These are phyloP conservation scores for Bettongia penicillata DNA, from an alignment of 2,113 vertebrate genomes.

Conservation along the genomic window DNA sequence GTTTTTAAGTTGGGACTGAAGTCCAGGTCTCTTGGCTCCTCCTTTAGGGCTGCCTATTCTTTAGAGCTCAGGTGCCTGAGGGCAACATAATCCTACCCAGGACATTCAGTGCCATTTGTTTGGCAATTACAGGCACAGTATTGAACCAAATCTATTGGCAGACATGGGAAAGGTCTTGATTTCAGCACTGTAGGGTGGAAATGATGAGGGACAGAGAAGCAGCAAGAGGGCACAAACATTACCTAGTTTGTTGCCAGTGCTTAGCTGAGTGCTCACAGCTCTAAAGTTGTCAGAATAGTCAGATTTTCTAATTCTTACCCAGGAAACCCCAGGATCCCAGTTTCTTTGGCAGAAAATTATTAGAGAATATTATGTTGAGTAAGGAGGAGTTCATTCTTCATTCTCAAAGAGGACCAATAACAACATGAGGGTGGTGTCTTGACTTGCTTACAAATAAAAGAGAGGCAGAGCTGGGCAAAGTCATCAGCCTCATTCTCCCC, in stretches of 20 bases:
- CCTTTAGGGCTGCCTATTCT: background rate
- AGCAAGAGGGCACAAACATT: background rate
- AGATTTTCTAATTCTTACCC: conserved; percentile 26
- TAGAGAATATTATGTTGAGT: conserved; percentile 39
- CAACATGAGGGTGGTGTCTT: background rate
- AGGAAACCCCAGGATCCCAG: background rate
- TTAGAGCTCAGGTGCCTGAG: background rate
- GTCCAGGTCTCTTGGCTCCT: background rate
- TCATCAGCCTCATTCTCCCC: background rate
- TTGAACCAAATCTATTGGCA: background rate
- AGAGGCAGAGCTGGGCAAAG: background rate
- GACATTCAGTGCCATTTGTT: background rate
- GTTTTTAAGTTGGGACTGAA: background rate
- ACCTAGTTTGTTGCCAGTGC: background rate
- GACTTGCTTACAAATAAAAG: conserved; percentile 2
- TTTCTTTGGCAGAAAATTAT: conserved; percentile 28
- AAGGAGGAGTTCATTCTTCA: background rate
- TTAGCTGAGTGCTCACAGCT: background rate
- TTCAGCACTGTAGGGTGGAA: background rate
- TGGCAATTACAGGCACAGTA: background rate
- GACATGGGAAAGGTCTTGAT: background rate
- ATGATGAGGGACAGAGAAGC: background rate
- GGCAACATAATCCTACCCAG: background rate
- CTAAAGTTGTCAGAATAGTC: background rate
- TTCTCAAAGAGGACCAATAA: background rate